Percentiles rank a stretch among this genome's conserved stretches.
phyloP scores from a whole-genome alignment of 2,888 invertebrate genomes.

The Melanotus villosus region DNA sequence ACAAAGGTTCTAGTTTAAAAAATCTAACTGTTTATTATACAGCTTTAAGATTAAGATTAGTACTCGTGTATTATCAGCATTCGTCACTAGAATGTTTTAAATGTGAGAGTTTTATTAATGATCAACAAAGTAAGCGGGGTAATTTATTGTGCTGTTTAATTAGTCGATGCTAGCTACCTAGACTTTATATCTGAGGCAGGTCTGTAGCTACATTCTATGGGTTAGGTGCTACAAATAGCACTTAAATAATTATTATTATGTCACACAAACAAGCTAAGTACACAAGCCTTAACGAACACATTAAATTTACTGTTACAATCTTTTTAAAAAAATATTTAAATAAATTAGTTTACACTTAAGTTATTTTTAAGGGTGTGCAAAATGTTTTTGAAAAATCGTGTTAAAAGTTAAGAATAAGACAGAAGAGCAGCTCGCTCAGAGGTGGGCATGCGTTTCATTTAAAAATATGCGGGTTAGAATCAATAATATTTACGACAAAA shows the following conservation, averaged over 20 bases:
- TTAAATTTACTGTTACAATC: constrained; percentile 5
- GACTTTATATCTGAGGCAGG: constrained; percentile 61
- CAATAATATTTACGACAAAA: constrained; percentile 3
- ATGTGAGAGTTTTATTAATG: constrained; percentile 54
- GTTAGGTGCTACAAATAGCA: constrained; percentile 59
- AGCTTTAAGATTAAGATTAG: constrained; percentile 32
- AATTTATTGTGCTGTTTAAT: constrained; percentile 54
- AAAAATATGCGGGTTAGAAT: constrained; percentile 5
- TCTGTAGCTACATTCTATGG: constrained; percentile 69
- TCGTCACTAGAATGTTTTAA: constrained; percentile 44
- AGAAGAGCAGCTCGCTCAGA: constrained; percentile 24
- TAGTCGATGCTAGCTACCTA: constrained; percentile 39
- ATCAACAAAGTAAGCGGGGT: constrained; percentile 62
- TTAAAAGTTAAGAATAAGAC: constrained; percentile 25
- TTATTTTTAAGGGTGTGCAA: constrained; percentile 22
- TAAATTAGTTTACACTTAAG: not conserved
- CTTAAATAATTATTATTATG: constrained; percentile 40
- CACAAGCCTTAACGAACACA: constrained; percentile 56
- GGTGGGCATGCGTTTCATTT: constrained; percentile 25
- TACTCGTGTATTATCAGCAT: constrained; percentile 25
- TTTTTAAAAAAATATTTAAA: not conserved
- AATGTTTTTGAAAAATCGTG: constrained; percentile 30
- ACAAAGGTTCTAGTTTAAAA: too few species aligned
- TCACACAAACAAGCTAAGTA: constrained; percentile 63
- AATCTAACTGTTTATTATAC: not conserved